Base-by-base conservation (phyloP, 1,140 invertebrate species). In the Propsilocerus akamusi region DNA sequence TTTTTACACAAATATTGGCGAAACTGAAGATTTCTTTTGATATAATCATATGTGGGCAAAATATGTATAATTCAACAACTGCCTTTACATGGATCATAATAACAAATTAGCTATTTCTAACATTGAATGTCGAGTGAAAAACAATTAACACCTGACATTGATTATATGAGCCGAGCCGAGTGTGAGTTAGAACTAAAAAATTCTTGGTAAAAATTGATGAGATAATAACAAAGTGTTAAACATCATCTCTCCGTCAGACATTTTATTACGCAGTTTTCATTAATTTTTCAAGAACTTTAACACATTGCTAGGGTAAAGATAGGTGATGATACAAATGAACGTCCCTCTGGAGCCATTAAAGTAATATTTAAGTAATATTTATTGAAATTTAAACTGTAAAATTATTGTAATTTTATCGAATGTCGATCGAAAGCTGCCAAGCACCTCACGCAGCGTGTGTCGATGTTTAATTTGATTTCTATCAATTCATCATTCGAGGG, bases 181-280 rank as follows among this genome's bases (percentile, higher is more conserved):
- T 17, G 7, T 37, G 32, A 37, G 32, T 17, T 7, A 37, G 20
- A 17, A 2, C 32, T 41, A 41, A 20, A 20, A 41, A 30, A 3
- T 14, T 41, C 34, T 41, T 20, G 22, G 11, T 17, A 41, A 20
- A 17, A 41, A 17, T 20, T 41, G 34, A 41, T 41, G 34, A 41
- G 34, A 41, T 41, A 41, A 41, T 41, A 41, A 41, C 34, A 41
- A 41, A 41, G 34, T 41, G 34, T 41, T 41, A 41, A 41, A 41
- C n/a, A 41, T 17, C 12, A 20, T 20, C 20, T 37, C 32, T 37
- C 32, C 2, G n/a, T 37, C 32, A 14, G n/a, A n/a, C n/a, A n/a
- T n/a, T n/a, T n/a, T n/a, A n/a, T n/a, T n/a, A n/a, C n/a, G n/a
- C n/a, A n/a, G n/a, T n/a, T n/a, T n/a, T n/a, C n/a, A n/a, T n/a